Evolutionary conservation across 2,888 invertebrate species (phyloP), one percentile per base, ranked within the genome.

Genomic region (Sympetrum striolatum): DNA sequence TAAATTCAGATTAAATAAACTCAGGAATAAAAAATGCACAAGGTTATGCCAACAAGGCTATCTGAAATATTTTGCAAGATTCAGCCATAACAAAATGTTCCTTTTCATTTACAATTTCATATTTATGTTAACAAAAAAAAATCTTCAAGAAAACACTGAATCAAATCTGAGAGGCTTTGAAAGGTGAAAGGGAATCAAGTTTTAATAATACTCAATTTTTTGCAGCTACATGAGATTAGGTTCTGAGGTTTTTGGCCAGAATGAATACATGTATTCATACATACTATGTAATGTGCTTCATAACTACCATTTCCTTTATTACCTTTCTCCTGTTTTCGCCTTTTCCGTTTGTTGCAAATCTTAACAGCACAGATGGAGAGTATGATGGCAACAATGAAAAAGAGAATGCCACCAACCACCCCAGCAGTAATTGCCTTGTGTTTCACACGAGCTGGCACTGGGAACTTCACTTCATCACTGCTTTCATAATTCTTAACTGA

Each of bases 311-410:
- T 79, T 73, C 90, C 90, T 95, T 53, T 18, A 53, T 95, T 96
- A 98, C 99, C 98, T 98, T 98, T 98, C 95, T 98, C 98, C 95
- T 98, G 98, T 96, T 98, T 98, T 95, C 98, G 97, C 93, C 98
- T 96, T 95, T 98, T 98, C 94, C 98, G 96, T 95, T 98, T 98
- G 95, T 98, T 99, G 96, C 98, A 98, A 94, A 98, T 98, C 96
- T 99, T 98, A 93, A 99, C 98, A 93, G 98, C 98, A 95, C 99
- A 98, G 93, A 99, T 97, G 93, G 98, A 98, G 93, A 99, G 96
- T 93, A 99, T 98, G 94, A 99, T 98, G 94, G 98, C 98, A 93
- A 99, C 98, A 93, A 99, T 97, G 96, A 99, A 98, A 96, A 99
- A 99, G 94, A 99, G 96, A 93, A 99, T 97, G 92, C 99, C 99